Evolutionary conservation across 2,888 invertebrate species (phyloP).

Genomic region (Nomada goodeniana): DNA sequence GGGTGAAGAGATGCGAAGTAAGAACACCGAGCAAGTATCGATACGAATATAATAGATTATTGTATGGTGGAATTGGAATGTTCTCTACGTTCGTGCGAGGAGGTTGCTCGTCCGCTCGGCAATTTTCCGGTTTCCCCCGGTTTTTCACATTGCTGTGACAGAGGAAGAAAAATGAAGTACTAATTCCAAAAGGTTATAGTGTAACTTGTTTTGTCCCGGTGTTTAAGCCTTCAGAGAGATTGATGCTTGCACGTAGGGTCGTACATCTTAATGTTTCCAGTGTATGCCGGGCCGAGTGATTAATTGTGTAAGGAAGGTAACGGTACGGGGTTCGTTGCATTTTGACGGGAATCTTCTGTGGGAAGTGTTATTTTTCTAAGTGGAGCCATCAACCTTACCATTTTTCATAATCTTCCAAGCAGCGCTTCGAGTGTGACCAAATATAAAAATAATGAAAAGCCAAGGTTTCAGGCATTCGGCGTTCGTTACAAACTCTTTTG

Average conservation of each 20-base stretch:
- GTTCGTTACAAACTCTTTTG: too few relatives aligned
- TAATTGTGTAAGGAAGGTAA: constrained; percentile 20
- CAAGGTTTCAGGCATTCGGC: too few relatives aligned
- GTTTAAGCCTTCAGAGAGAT: constrained; percentile 37
- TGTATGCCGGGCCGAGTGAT: constrained; percentile 23
- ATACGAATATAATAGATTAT: too few relatives aligned
- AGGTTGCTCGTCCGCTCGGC: too few relatives aligned
- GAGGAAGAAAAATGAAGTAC: not conserved
- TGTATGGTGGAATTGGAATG: too few relatives aligned
- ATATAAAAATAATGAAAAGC: too few relatives aligned
- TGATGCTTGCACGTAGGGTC: constrained; percentile 25
- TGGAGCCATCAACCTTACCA: not conserved
- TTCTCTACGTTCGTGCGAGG: too few relatives aligned
- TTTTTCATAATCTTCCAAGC: not conserved
- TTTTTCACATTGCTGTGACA: not conserved
- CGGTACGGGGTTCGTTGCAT: constrained; percentile 24
- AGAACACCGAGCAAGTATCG: too few relatives aligned
- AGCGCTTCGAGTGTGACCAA: too few relatives aligned
- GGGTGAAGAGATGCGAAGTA: too few relatives aligned
- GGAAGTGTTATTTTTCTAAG: constrained; percentile 12
- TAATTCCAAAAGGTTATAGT: constrained; percentile 13
- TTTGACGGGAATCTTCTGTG: constrained; percentile 6
- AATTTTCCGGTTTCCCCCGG: too few relatives aligned
- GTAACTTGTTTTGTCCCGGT: constrained; percentile 28
- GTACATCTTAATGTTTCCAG: constrained; percentile 40